Evolutionary conservation across 2,113 vertebrate species (phyloP).

Genomic region (Cepphus grylle): DNA sequence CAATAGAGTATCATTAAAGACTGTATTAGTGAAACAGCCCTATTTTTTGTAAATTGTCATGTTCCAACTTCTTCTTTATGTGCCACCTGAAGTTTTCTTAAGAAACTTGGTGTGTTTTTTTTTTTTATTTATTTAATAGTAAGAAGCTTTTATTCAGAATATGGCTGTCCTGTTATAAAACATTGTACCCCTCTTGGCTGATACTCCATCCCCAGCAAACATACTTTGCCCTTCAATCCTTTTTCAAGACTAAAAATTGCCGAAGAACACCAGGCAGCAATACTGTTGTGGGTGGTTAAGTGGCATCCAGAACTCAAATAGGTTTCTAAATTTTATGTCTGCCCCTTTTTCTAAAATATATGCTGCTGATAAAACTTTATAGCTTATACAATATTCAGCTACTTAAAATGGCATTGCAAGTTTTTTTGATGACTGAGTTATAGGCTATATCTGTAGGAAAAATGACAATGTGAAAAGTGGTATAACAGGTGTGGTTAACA

Average conservation of each 20-base stretch:
- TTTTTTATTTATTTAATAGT: not conserved
- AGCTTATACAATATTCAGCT: not conserved
- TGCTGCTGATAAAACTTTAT: not conserved
- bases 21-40: not conserved
- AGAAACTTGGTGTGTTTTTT: not conserved
- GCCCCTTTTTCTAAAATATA: not conserved
- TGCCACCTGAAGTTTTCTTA: not conserved
- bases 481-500: not conserved
- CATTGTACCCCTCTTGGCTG: not conserved
- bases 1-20: not conserved
- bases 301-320: not conserved
- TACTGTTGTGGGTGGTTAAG: not conserved
- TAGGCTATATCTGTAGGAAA: not conserved
- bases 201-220: not conserved
- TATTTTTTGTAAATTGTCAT: not conserved
- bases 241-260: not conserved
- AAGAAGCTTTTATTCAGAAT: not conserved
- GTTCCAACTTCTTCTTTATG: not conserved
- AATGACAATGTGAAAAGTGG: not conserved
- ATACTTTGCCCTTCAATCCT: not conserved
- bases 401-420: not conserved
- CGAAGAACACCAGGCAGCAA: not conserved
- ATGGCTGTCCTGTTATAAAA: not conserved
- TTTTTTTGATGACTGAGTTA: not conserved
- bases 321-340: not conserved